A percentile compares a stretch with the other conserved stretches of the same genome.
Conservation (phyloP, 2,797 vertebrate genomes). For the Macropus fuliginosus region DNA sequence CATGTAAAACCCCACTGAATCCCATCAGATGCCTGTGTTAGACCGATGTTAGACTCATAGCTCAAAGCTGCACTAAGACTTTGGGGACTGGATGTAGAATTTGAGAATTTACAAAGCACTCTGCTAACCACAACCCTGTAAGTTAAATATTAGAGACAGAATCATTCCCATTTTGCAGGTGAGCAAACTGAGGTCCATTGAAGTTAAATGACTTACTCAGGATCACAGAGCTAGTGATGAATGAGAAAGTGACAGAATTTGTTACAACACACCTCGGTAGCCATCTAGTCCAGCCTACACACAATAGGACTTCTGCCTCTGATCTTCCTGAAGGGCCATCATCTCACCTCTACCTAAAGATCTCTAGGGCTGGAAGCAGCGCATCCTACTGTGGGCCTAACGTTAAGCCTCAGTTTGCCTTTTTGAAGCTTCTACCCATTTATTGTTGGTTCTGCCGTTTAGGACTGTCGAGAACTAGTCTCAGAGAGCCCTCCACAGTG, state of each 20-base stretch:
- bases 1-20: not conserved
- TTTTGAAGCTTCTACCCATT: not conserved
- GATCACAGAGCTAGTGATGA: not conserved
- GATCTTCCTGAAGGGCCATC: not conserved
- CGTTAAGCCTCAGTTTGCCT: not conserved
- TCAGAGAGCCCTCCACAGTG: not conserved
- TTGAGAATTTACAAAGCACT: not conserved
- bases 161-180: not conserved
- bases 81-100: not conserved
- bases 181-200: not conserved
- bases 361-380: not conserved
- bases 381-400: not conserved
- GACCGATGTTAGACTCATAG: not conserved
- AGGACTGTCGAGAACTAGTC: not conserved
- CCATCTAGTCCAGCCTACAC: not conserved
- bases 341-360: not conserved
- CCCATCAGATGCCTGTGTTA: not conserved
- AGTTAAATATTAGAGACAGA: not conserved
- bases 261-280: not conserved
- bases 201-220: not conserved
- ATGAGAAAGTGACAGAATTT: not conserved
- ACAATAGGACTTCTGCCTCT: not conserved
- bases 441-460: not conserved
- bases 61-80: not conserved
- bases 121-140: not conserved